Base-by-base conservation (phyloP, 2,888 invertebrate genomes). In the Monochamus alternatus region DNA sequence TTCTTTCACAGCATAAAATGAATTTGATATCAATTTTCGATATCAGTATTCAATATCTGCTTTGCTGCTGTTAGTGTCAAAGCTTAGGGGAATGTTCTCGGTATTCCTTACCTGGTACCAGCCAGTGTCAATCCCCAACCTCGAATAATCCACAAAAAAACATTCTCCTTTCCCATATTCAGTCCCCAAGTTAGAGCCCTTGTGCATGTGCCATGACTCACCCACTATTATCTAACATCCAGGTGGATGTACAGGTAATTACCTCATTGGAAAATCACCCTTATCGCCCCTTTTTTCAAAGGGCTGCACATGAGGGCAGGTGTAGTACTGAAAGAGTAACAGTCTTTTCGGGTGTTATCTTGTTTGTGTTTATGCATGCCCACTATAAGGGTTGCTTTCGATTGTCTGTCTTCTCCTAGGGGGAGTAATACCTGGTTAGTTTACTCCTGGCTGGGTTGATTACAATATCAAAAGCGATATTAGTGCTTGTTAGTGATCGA, bases 161-260 rank as follows among this genome's bases (percentile, higher is more conserved):
- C 59, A 32, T 64, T 65, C 38, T 52, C 68, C 77, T 80, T 80
- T 82, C 80, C 83, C 81, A 80, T 80, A 83, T 81, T 82, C 78
- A 77, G 81, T 79, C 81, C 81, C 80, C 81, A 76, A 76, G 75
- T 78, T 75, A 66, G 55, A 69, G 62, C 62, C 71, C 63, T 62
- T 10, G 63, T 71, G 71, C 71, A 71, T 71, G 71, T 71, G 71
- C 63, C 80, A 80, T 85, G 84, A 83, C 78, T 82, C 83, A 84
- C 80, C 76, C 77, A 77, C 77, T 85, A 86, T 87, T 86, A 87
- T 85, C 85, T 81, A 84, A 80, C 79, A 78, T 81, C 86, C 86
- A 86, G 87, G 87, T 87, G 87, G 83, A 85, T 81, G 75, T 84
- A 78, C 81, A 83, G 82, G 83, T 84, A 85, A 82, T 78, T 69